A percentile compares a stretch with the other conserved stretches of the same genome.
Conservation (phyloP, 2,113 vertebrate genomes). For the Murina feae region DNA sequence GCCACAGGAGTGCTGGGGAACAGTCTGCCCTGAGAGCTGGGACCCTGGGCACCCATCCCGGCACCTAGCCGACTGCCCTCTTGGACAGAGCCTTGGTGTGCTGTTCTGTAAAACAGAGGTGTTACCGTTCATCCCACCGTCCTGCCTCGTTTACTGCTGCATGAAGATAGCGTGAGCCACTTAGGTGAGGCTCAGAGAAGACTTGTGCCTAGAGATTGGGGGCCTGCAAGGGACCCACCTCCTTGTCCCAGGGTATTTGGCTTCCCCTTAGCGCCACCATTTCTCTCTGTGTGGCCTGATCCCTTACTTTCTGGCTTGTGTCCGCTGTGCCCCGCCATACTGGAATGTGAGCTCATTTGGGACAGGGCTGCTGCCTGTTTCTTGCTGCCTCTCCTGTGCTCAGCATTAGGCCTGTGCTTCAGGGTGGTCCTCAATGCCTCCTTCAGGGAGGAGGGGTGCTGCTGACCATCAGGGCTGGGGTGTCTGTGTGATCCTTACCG, state of each 20-base stretch:
- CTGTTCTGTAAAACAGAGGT: background rate
- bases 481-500: background rate
- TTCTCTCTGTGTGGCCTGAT: background rate
- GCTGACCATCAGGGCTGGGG: background rate
- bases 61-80: rapidly evolving
- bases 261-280: background rate
- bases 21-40: background rate
- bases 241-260: background rate
- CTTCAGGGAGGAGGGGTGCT: rapidly evolving
- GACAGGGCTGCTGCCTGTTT: background rate
- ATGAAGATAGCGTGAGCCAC: background rate
- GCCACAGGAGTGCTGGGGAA: background rate
- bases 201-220: background rate
- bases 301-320: background rate
- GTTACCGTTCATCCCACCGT: background rate
- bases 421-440: background rate
- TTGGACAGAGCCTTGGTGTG: background rate
- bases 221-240: background rate
- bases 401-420: background rate
- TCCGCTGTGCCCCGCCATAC: rapidly evolving
- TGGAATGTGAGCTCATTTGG: background rate
- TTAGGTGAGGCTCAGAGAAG: background rate
- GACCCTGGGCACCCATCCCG: background rate
- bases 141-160: background rate
- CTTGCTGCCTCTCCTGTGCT: background rate